Evolutionary conservation across 2,888 invertebrate species (phyloP).

Genomic region (Tetramorium bicarinatum): DNA sequence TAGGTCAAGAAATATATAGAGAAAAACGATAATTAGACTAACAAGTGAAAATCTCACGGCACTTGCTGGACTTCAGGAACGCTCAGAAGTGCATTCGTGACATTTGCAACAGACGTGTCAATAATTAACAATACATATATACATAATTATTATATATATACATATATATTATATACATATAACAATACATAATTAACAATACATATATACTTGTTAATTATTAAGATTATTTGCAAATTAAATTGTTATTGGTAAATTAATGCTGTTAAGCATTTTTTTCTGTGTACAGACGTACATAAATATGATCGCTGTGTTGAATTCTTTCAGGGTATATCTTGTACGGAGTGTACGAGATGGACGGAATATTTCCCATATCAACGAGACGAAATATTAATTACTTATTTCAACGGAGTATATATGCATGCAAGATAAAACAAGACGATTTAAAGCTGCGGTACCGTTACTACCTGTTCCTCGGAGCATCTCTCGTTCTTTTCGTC

Average conservation of each 20-base stretch:
- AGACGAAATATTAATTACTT: conserved; percentile 55
- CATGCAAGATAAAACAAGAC: conserved; percentile 41
- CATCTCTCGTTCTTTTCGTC: conserved; percentile 54
- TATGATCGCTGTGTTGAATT: conserved; percentile 14
- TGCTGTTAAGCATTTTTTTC: no score
- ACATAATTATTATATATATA: no score
- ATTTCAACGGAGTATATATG: conserved; percentile 58
- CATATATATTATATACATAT: no score
- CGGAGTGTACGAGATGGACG: background rate
- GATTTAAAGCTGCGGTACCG: conserved; percentile 73
- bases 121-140: no score
- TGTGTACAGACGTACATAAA: background rate
- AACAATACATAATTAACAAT: no score
- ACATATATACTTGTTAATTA: no score
- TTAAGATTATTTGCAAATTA: no score
- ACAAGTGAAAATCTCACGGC: conserved; percentile 41
- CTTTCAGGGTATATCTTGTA: background rate
- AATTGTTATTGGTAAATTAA: no score
- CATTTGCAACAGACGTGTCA: no score
- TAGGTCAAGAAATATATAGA: background rate
- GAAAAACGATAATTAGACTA: background rate
- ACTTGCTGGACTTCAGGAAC: conserved; percentile 78
- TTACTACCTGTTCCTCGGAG: conserved; percentile 80
- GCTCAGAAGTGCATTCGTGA: conserved; percentile 21
- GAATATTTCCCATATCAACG: background rate